These are phyloP conservation scores for Melanotus villosus DNA, from an alignment of 2,888 invertebrate genomes.

Conservation along the genomic window DNA sequence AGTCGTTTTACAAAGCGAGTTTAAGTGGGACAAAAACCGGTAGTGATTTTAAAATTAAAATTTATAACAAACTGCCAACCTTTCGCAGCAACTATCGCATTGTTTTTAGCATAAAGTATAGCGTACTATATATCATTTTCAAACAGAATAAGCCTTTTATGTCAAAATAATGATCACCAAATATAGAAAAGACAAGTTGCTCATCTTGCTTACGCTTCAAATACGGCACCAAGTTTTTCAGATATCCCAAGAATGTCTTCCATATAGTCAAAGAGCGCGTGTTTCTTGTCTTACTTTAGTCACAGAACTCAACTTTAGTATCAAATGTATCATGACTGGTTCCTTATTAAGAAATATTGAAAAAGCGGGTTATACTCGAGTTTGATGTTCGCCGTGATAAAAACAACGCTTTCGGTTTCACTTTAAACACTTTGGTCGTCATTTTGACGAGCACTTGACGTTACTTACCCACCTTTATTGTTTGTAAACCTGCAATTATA, in stretches of 20 bases:
- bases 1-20: neutral
- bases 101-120: conserved; percentile 36
- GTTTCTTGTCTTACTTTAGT: conserved; percentile 25
- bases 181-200: conserved; percentile 43
- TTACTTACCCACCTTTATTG: conserved; percentile 9
- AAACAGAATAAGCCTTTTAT: conserved; percentile 39
- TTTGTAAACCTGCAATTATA: conserved; percentile 19
- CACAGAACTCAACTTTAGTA: no score
- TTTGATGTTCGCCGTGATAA: neutral
- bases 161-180: conserved; percentile 46
- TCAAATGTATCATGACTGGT: neutral
- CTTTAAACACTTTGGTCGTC: conserved; percentile 13
- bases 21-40: neutral
- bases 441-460: conserved; percentile 18
- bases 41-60: conserved; percentile 6
- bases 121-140: conserved; percentile 39
- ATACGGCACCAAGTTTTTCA: conserved; percentile 36
- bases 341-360: neutral
- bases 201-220: conserved; percentile 33
- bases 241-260: conserved; percentile 20
- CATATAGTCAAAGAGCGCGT: conserved; percentile 24
- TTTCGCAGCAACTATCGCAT: conserved; percentile 16
- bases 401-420: conserved; percentile 22
- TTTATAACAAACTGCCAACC: conserved; percentile 18
- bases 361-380: neutral